Conservation (phyloP, 2,113 vertebrate genomes). For the Edolisoma coerulescens region DNA sequence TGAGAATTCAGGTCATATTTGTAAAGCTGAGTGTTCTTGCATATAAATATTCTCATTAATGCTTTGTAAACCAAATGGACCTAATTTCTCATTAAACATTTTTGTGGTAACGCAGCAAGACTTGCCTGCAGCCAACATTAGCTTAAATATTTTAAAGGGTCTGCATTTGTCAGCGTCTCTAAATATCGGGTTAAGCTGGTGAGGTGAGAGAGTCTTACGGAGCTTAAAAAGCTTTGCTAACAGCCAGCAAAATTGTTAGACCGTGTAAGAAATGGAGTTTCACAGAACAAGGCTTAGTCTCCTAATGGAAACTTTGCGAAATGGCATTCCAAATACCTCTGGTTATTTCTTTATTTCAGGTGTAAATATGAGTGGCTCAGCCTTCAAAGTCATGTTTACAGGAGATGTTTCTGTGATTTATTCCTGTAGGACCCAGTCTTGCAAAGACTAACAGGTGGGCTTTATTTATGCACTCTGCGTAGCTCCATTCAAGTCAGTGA, state of each 20-base stretch:
- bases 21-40: neutral
- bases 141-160: slow-evolving; percentile 63
- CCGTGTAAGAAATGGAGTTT: neutral
- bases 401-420: neutral
- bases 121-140: slow-evolving; percentile 21
- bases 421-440: neutral
- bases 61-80: neutral
- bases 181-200: neutral
- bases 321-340: neutral
- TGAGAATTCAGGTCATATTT: neutral
- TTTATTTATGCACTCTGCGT: accelerated
- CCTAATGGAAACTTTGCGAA: neutral
- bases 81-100: slow-evolving; percentile 18
- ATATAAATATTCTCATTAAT: slow-evolving; percentile 15
- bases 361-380: neutral
- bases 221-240: neutral
- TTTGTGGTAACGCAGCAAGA: slow-evolving; percentile 23
- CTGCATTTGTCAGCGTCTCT: slow-evolving; percentile 30
- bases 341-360: neutral
- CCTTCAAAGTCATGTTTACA: neutral
- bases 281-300: neutral
- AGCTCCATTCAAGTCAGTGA: neutral
- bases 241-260: neutral
- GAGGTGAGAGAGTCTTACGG: neutral
- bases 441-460: neutral